phyloP scores from a whole-genome alignment of 1,140 invertebrate genomes.

The Pemphigus obesinymphae region DNA sequence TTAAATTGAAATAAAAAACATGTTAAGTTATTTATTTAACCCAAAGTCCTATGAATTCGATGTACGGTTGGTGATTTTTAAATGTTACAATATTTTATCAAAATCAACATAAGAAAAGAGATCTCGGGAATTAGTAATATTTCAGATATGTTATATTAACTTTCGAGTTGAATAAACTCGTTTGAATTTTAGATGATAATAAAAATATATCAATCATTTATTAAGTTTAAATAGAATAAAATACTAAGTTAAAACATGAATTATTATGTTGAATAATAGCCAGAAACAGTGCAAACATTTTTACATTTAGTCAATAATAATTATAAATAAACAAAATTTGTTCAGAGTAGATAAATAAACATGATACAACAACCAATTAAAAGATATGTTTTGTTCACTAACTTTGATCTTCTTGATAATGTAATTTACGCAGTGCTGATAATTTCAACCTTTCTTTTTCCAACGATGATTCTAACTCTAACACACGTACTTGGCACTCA shows the following conservation, averaged over 20 bases:
- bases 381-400: background rate
- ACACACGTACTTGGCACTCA: conserved; percentile 86
- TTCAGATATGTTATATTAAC: no score
- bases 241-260: background rate
- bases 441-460: conserved; percentile 80
- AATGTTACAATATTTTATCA: background rate
- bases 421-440: conserved; percentile 79
- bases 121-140: background rate
- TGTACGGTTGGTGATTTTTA: background rate
- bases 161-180: background rate
- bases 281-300: background rate
- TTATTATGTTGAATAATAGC: background rate
- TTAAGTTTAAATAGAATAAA: conserved; percentile 1
- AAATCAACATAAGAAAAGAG: background rate
- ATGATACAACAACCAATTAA: background rate
- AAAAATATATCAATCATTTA: background rate
- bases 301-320: background rate
- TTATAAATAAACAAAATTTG: background rate
- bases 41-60: background rate
- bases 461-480: conserved; percentile 87
- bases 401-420: conserved; percentile 71
- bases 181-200: background rate
- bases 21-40: background rate
- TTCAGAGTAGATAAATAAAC: background rate
- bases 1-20: background rate